Base-by-base conservation (phyloP, 2,797 vertebrate species). In the Amniataba percoides region DNA sequence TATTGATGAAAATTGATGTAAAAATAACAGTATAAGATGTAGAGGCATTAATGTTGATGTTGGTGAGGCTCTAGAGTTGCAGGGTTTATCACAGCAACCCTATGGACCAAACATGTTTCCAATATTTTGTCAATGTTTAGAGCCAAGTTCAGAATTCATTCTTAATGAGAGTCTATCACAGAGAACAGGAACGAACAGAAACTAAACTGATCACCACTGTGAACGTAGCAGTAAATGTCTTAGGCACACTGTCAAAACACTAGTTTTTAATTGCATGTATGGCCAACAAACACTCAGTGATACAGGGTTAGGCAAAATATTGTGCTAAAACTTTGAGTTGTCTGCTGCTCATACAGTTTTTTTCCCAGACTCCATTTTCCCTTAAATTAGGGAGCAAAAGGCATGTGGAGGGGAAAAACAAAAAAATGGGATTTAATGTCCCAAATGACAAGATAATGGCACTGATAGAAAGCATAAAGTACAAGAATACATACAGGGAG, bases 181-280 rank as follows among this genome's bases (percentile, higher is more conserved):
- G 59, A 67, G 49, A 49, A 62, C 4, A 51, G 21, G 18, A 16
- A 56, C 21, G 21, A 34, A 46, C 15, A 58, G 18, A 48, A 57
- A 21, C 15, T 19, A 45, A 51, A 39, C 0, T 9, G 14, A n/a
- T 16, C 1, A 65, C 60, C 43, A 36, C 58, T 42, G 49, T 43
- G 39, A 3, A 49, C 42, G 23, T 46, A 61, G 71, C 11, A 14
- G 31, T 52, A 25, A 56, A 40, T 19, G 31, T 46, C 46, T 65
- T 40, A 83, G 74, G 75, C 78, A 77, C 69, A 23, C 19, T 2
- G 31, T 74, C 40, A 66, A 36, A 66, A 65, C 31, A 71, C 51
- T 61, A 60, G 45, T n/a, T 71, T 65, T 43, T 63, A 14, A 67
- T n/a, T 57, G 27, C 14, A 25, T 45, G 45, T 40, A 27, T 63